Evolutionary conservation across 2,888 invertebrate species (phyloP).

Genomic region (Nomada ruficornis): DNA sequence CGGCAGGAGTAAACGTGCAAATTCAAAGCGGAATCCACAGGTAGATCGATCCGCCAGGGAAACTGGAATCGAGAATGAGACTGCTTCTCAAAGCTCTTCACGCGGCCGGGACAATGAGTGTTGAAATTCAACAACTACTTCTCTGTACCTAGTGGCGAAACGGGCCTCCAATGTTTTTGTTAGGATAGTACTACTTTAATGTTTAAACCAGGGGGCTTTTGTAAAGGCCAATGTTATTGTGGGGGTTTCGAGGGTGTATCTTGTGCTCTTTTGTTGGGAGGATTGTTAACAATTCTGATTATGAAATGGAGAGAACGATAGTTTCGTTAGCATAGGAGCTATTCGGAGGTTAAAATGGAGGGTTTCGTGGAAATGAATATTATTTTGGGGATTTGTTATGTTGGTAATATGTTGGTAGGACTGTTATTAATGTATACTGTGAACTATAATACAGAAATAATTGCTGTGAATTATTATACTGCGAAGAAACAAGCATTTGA

Average conservation of each 20-base stretch:
- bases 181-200: background rate
- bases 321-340: too few relatives aligned
- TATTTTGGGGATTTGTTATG: too few relatives aligned
- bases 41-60: slow-evolving; percentile 32
- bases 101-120: background rate
- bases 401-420: too few relatives aligned
- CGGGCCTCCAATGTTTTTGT: background rate
- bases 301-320: too few relatives aligned
- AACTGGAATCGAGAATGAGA: background rate
- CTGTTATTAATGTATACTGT: too few relatives aligned
- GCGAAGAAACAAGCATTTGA: too few relatives aligned
- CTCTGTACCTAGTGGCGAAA: background rate
- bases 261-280: background rate
- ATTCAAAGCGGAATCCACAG: slow-evolving; percentile 42
- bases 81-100: slow-evolving; percentile 8
- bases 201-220: background rate
- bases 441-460: too few relatives aligned
- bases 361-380: too few relatives aligned
- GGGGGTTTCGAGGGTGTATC: background rate
- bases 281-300: too few relatives aligned
- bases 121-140: slow-evolving; percentile 8
- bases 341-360: too few relatives aligned
- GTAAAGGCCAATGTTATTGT: background rate
- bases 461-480: too few relatives aligned
- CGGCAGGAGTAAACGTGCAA: background rate